Conservation (phyloP, 2,888 invertebrate genomes). For the Lycophotia porphyrea region DNA sequence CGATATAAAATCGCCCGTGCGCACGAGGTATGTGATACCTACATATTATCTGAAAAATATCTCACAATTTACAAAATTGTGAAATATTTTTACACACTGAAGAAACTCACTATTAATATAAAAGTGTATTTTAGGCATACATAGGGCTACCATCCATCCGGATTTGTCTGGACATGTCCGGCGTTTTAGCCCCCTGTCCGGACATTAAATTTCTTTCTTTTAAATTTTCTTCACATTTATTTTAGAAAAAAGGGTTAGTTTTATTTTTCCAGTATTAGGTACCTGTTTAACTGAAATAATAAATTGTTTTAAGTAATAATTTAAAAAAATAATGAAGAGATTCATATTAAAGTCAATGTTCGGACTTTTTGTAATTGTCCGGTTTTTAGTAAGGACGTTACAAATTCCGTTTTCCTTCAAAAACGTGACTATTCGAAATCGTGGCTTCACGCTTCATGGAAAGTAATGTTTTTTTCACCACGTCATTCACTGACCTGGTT, state of each 20-base stretch:
- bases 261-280: too few relatives aligned
- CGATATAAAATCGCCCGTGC: neutral
- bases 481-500: slow-evolving; percentile 48
- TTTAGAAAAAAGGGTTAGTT: too few relatives aligned
- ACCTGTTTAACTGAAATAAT: too few relatives aligned
- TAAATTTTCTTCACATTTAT: too few relatives aligned
- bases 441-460: slow-evolving; percentile 38
- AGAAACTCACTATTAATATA: neutral
- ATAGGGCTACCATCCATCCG: neutral
- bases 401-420: slow-evolving; percentile 3
- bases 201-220: too few relatives aligned
- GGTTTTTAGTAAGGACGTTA: neutral
- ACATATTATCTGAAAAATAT: neutral
- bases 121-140: neutral
- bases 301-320: too few relatives aligned
- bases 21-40: neutral
- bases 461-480: slow-evolving; percentile 28
- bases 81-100: neutral
- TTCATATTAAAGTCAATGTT: too few relatives aligned
- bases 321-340: too few relatives aligned
- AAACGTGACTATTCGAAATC: slow-evolving; percentile 15
- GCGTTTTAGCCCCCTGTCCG: too few relatives aligned
- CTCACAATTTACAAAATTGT: too few relatives aligned
- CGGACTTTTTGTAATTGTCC: neutral
- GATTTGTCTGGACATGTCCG: neutral